Evolutionary conservation across 2,888 invertebrate genomes (phyloP).

Genomic region (Ditula angustiorana): DNA sequence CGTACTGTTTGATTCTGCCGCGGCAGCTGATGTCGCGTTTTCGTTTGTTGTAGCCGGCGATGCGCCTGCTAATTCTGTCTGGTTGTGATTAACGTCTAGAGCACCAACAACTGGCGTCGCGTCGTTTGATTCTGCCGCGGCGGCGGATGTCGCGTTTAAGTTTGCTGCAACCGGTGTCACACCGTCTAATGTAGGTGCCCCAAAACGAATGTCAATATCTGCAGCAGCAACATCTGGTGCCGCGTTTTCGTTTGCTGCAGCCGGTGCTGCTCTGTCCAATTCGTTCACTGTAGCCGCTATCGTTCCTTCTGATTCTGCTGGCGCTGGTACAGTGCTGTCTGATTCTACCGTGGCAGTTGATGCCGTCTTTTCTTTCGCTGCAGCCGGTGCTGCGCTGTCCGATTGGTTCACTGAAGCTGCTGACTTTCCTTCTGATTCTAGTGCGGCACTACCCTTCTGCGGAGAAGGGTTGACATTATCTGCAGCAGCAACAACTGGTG

Average conservation of each 20-base stretch:
- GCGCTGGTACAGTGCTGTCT: not conserved
- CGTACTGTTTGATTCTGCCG: too few relatives aligned
- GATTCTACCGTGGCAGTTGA: not conserved
- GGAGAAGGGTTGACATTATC: too few relatives aligned
- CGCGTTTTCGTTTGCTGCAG: not conserved
- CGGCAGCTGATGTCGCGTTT: not conserved
- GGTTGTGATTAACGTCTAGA: not conserved
- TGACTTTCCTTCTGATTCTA: too few relatives aligned
- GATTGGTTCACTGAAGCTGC: too few relatives aligned
- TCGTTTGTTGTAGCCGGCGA: not conserved
- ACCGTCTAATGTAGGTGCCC: too few relatives aligned
- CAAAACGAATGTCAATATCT: too few relatives aligned
- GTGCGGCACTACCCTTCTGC: too few relatives aligned
- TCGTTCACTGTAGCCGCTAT: not conserved
- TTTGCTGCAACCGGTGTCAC: not conserved
- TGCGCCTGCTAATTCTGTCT: not conserved
- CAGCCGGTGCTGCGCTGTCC: too few relatives aligned
- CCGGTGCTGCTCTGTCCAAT: not conserved
- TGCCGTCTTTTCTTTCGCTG: not conserved
- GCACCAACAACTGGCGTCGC: not conserved
- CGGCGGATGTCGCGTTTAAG: not conserved
- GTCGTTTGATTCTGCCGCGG: not conserved
- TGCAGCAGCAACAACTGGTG: too few relatives aligned
- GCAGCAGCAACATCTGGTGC: too few relatives aligned
- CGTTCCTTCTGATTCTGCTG: not conserved